Conservation (phyloP, 1,140 invertebrate genomes). For the Homalodisca vitripennis region DNA sequence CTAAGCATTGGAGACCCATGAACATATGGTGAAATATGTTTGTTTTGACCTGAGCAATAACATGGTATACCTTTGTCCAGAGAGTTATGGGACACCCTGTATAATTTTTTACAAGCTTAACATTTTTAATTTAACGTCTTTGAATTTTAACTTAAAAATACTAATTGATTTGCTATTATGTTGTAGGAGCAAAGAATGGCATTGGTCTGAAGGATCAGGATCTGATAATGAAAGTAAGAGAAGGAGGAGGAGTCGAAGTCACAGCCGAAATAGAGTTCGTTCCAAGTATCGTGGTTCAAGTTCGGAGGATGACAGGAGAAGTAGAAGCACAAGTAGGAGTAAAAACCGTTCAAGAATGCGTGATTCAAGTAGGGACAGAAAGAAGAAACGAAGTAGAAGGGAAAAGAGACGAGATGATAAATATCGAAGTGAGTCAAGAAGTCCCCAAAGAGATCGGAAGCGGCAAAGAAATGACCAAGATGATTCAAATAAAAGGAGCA, state of each 20-base stretch:
- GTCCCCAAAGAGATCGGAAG: no score
- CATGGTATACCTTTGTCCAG: no score
- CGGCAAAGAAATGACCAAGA: no score
- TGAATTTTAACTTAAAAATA: neutral
- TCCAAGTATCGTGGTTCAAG: neutral
- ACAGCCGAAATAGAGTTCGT: neutral
- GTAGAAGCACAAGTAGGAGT: slow-evolving; percentile 5
- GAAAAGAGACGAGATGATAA: no score
- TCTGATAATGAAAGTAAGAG: slow-evolving; percentile 7
- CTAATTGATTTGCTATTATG: neutral
- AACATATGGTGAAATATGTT: neutral
- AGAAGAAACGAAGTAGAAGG: no score
- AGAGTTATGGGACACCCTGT: neutral
- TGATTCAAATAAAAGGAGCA: no score
- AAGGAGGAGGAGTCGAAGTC: neutral
- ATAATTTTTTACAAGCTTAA: neutral
- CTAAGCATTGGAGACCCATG: no score
- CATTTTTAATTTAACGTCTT: neutral
- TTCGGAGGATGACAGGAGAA: neutral
- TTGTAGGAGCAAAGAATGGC: slow-evolving; percentile 14
- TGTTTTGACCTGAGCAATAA: neutral
- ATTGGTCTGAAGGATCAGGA: neutral
- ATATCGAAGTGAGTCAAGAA: no score
- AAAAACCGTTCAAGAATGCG: no score
- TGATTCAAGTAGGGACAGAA: no score